A percentile compares a stretch with the other conserved stretches of the same genome.
phyloP scores from a whole-genome alignment of 2,888 invertebrate species.

The Crepidodera aurea region DNA sequence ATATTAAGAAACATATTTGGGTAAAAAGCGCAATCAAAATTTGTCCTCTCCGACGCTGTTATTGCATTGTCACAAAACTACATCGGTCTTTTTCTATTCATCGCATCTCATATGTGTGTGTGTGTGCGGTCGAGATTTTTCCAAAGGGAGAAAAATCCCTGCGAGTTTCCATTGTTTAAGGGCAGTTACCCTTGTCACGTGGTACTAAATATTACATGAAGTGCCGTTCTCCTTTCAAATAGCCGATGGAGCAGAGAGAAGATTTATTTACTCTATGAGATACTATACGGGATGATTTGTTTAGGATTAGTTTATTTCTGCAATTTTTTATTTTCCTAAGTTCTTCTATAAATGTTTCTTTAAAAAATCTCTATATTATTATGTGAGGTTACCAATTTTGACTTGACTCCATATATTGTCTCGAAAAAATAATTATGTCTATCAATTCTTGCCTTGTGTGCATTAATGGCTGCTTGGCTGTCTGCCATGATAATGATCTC shows the following conservation, averaged over 20 bases:
- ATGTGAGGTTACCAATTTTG: too few relatives aligned
- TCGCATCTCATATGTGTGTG: conserved; percentile 19
- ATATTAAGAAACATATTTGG: too few relatives aligned
- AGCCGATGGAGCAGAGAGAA: background rate
- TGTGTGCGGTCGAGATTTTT: conserved; percentile 15
- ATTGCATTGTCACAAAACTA: conserved; percentile 28
- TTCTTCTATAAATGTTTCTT: too few relatives aligned
- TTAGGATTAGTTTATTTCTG: too few relatives aligned
- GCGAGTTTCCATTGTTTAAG: conserved; percentile 39
- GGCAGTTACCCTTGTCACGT: conserved; percentile 32
- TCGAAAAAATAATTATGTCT: too few relatives aligned
- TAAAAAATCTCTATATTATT: too few relatives aligned
- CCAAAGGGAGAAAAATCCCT: conserved; percentile 32
- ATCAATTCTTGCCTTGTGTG: too few relatives aligned
- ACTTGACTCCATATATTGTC: too few relatives aligned
- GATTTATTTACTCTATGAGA: background rate
- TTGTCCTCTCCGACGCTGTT: background rate
- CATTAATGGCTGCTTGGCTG: too few relatives aligned
- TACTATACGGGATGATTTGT: background rate
- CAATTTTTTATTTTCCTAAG: too few relatives aligned
- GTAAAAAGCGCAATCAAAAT: too few relatives aligned
- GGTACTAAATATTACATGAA: conserved; percentile 15
- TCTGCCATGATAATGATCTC: too few relatives aligned
- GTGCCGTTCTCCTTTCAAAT: background rate
- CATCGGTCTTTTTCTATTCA: conserved; percentile 30